Conservation (phyloP, 2,113 vertebrate genomes). For the Parus major region DNA sequence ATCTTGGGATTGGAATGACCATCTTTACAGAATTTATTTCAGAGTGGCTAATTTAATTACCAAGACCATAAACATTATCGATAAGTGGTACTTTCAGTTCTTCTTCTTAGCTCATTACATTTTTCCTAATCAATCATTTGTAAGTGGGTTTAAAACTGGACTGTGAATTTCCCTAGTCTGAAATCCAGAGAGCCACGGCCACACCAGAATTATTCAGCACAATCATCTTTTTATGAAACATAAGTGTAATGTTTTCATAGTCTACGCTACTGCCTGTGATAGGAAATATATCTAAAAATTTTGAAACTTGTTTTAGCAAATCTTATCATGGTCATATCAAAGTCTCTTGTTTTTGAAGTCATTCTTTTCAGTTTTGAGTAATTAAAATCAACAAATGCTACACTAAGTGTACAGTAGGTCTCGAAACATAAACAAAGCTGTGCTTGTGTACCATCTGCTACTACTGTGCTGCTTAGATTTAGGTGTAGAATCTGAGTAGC, state of each 20-base stretch:
- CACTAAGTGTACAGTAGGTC: slow-evolving; percentile 72
- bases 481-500: slow-evolving; percentile 66
- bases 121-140: slow-evolving; percentile 39
- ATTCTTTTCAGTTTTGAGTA: slow-evolving; percentile 72
- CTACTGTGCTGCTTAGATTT: slow-evolving; percentile 63
- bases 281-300: slow-evolving; percentile 65
- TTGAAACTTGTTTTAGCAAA: slow-evolving; percentile 70
- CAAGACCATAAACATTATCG: slow-evolving; percentile 4
- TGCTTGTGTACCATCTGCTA: slow-evolving; percentile 69
- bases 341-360: slow-evolving; percentile 70
- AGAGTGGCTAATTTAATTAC: slow-evolving; percentile 40
- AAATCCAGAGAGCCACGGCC: slow-evolving; percentile 12
- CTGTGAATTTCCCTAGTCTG: slow-evolving; percentile 5
- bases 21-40: slow-evolving; percentile 35
- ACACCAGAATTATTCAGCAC: slow-evolving; percentile 61
- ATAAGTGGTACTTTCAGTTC: slow-evolving; percentile 44
- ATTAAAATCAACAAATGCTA: slow-evolving; percentile 74
- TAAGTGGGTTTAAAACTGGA: slow-evolving; percentile 28
- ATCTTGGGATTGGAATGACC: background rate
- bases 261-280: slow-evolving; percentile 55
- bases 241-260: slow-evolving; percentile 60
- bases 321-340: slow-evolving; percentile 69
- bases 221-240: slow-evolving; percentile 52
- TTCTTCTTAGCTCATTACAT: slow-evolving; percentile 6
- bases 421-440: slow-evolving; percentile 72